Base-by-base conservation (phyloP, 2,113 vertebrate species). In the Morone chrysops region DNA sequence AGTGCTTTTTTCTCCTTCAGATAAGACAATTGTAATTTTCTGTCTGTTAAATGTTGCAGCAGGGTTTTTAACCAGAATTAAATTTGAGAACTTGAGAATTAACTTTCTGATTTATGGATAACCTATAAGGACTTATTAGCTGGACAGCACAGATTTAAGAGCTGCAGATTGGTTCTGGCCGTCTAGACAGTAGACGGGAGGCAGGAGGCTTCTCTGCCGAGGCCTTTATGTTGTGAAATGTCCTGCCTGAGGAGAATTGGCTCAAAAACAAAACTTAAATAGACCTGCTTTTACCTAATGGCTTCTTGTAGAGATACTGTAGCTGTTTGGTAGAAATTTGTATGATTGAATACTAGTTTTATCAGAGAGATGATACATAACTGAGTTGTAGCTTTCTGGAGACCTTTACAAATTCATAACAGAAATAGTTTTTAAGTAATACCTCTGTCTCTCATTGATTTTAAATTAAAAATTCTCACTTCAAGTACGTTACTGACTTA, bases 61-160 rank as follows among this genome's bases (percentile, higher is more conserved):
- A 45, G 63, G 14, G 13, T 59, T 78, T 83, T 85, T 47, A 84
- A 79, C 56, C 36, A 68, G 61, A 84, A 77, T 87, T 82, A 68
- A 80, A 83, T n/a, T n/a, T n/a, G n/a, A n/a, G n/a, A 86, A 83
- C 77, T 67, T 83, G 40, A 81, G 67, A 87, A 73, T 88, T 86
- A 86, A 41, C 65, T 85, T 62, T 74, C 6, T 77, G 82, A 90
- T 90, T 85, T 84, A 84, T 88, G 57, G 80, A 81, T 86, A 79
- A 85, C 75, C 77, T 84, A 70, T 79, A 65, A 84, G 70, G 87
- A 72, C 70, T 77, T 84, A 83, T 88, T 81, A 88, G 76, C 81
- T 81, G 70, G 80, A 74, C 25, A 25, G 79, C 56, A 31, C 51
- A 62, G 85, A 87, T 85, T 83, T 83, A 89, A 77, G 82, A 85